These are phyloP conservation scores for Pogonomyrmex californicus DNA, from an alignment of 1,140 invertebrate species.

Conservation along the genomic window DNA sequence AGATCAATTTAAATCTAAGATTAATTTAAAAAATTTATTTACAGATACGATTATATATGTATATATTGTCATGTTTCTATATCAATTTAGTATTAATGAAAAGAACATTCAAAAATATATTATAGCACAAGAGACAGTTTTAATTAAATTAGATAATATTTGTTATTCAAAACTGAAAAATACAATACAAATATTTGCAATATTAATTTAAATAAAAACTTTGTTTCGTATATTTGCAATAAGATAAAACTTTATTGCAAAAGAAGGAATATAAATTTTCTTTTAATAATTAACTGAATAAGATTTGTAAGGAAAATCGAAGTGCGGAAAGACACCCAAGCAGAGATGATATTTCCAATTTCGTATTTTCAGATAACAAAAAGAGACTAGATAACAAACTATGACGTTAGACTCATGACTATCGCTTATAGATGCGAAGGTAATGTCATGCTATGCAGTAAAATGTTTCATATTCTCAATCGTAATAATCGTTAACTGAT, in stretches of 20 bases:
- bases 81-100: background rate
- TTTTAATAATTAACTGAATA: background rate
- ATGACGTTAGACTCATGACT: constrained; percentile 15
- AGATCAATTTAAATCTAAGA: constrained; percentile 17
- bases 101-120: background rate
- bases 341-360: constrained; percentile 14
- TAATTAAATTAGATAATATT: background rate
- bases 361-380: constrained; percentile 47
- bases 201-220: background rate
- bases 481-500: constrained; percentile 59
- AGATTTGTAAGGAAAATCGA: background rate
- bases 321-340: background rate
- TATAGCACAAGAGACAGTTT: background rate
- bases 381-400: constrained; percentile 49
- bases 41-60: background rate
- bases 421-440: constrained; percentile 43
- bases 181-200: background rate
- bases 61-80: background rate
- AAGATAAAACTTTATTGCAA: background rate
- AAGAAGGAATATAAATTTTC: background rate
- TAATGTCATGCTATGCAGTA: constrained; percentile 66
- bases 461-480: constrained; percentile 71
- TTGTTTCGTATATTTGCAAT: background rate
- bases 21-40: background rate
- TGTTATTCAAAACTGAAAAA: background rate